Base-by-base conservation (phyloP, 2,888 invertebrate genomes). In the Pollenia griseotomentosa region DNA sequence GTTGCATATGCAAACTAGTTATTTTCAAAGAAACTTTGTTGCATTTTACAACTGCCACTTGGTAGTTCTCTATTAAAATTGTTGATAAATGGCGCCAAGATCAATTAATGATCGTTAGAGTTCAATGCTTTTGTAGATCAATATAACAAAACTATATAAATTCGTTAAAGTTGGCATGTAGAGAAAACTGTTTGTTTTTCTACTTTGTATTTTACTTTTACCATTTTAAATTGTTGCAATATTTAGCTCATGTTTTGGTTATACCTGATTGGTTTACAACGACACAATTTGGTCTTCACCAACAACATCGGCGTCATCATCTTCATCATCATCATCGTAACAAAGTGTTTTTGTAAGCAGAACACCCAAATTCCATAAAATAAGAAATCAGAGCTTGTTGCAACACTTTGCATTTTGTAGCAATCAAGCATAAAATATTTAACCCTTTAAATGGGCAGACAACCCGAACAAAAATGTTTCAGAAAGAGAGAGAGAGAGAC, bases 121-220 rank as follows among this genome's bases (percentile, higher is more conserved):
- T 89, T 78, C 84, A 88, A n/a, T 88, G 88, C 88, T 42, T 84
- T 88, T 86, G 53, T 88, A 85, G 85, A 87, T 74, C 88, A 85
- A 42, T 53, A 14, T 80, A 46, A 63, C 74, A 81, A 79, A 70
- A 42, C 14, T 63, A 16, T 53, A 71, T 16, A 73, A 78, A 63
- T 53, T 16, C 33, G 7, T 59, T 48, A 63, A 48, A 61, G 40
- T 23, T 7, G 66, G 51, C 10, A 8, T 16, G n/a, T 19, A 42
- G 40, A 57, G 23, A 59, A 82, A 63, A 53, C 48, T 19, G 14
- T 63, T 66, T 9, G 11, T 46, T 44, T 81, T 65, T 10, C 7
- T 46, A 19, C 42, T 55, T 71, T 70, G 44, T 51, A 16, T 65
- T 16, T 40, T 57, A 44, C 63, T 83, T 71, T 83, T 77, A 71